Evolutionary conservation across 2,888 invertebrate genomes (phyloP), one percentile per base, ranked within the genome.

Genomic region (Sacculina carcini): DNA sequence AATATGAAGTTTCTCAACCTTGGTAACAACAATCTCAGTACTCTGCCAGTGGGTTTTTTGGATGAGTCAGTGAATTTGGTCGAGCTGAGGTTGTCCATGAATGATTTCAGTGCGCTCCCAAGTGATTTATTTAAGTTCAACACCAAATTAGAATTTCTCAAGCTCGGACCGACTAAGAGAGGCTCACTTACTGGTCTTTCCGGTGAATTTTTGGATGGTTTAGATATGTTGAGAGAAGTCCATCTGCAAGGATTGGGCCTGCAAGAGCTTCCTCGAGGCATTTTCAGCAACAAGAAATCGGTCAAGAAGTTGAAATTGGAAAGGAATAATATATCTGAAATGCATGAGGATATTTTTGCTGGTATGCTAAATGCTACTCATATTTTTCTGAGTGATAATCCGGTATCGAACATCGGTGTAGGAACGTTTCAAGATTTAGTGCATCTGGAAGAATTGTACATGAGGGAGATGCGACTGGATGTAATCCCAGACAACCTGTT

Each of bases 301-400:
- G 65, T 86, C 9, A 60, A 69, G 6, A 69, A 68, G 38, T 64
- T 86, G 52, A 73, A 78, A 60, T 64, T 86, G 51, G 72, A 73
- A 55, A 65, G 71, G 54, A 86, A 86, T 63, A 65, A 67, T 48
- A 59, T 86, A 9, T 65, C 61, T 34, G 58, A 61, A 14, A 52
- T 79, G 36, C 73, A 74, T 1, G 70, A 70, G 40, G 73, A 78
- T 61, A 60, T 78, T 16, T 73, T 82, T 56, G 62, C 62, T 23
- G 73, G 74, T 57, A 64, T 77, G 54, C 67, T 66, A 44, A 73
- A 75, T 55, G 61, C 80, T n/a, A 72, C 67, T 5, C 72, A 72
- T 70, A 62, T 82, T 50, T 73, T 76, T 59, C 70, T 81, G 57
- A 68, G 71, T 53, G 71, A 73, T 58, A 83, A 80, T 61, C 71